Evolutionary conservation across 2,888 invertebrate genomes (phyloP).

Genomic region (Epirrhoe alternata): DNA sequence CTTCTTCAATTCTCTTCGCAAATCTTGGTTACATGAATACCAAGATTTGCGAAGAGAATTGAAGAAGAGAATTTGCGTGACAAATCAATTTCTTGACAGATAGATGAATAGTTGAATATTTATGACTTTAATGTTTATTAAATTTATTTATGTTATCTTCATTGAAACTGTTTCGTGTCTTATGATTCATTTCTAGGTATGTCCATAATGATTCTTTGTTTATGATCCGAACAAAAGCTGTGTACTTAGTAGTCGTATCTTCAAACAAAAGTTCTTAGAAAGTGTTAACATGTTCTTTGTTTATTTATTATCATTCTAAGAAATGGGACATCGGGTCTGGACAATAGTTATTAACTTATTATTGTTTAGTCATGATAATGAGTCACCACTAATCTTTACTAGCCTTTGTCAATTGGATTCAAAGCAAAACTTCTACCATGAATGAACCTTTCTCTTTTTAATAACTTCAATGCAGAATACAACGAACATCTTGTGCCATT

Average conservation of each 20-base stretch:
- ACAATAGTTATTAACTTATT: constrained; percentile 15
- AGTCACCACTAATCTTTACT: background rate
- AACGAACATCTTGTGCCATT: too few relatives aligned
- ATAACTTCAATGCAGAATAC: too few relatives aligned
- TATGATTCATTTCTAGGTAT: constrained; percentile 30
- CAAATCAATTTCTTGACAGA: background rate
- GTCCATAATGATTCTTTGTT: constrained; percentile 40
- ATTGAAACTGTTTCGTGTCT: constrained; percentile 16
- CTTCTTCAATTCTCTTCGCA: background rate
- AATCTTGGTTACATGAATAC: too few relatives aligned
- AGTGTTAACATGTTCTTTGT: constrained; percentile 35
- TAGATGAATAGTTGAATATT: background rate
- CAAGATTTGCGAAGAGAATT: too few relatives aligned
- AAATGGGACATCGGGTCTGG: constrained; percentile 18
- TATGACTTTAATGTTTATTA: background rate
- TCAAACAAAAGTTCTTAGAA: constrained; percentile 39
- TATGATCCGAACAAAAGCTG: constrained; percentile 35
- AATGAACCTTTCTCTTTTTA: too few relatives aligned
- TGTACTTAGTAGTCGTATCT: constrained; percentile 28
- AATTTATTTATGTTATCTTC: too few relatives aligned
- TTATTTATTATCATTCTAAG: constrained; percentile 29
- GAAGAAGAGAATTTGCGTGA: background rate
- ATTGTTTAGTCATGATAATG: constrained; percentile 15
- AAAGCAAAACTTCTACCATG: too few relatives aligned
- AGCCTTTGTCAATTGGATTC: background rate